Evolutionary conservation across 2,797 vertebrate genomes (phyloP).

Genomic region (Sarcophilus harrisii): DNA sequence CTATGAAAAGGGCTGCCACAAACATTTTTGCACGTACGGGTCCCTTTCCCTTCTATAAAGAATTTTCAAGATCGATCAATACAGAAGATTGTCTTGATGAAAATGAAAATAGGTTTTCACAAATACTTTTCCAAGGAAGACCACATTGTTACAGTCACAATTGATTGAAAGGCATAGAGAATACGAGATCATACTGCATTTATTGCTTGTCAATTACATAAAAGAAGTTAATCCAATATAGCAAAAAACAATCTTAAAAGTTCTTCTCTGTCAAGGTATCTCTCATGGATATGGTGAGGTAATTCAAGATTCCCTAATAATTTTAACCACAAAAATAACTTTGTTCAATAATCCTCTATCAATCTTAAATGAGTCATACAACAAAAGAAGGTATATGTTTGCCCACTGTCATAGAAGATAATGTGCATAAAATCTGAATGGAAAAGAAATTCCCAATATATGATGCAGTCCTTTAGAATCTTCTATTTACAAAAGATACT

Average conservation of each 20-base stretch:
- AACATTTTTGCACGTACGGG: no score
- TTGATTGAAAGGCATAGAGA: neutral
- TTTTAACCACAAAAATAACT: neutral
- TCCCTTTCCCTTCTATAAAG: no score
- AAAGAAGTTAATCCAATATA: neutral
- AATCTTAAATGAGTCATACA: neutral
- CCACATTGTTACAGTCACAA: neutral
- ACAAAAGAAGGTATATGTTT: neutral
- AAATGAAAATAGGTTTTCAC: neutral
- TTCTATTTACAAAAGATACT: neutral
- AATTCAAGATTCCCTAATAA: neutral
- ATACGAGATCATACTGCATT: neutral
- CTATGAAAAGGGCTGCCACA: no score
- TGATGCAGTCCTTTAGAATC: neutral
- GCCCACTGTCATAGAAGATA: neutral
- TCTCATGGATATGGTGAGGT: neutral
- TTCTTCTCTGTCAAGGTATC: neutral
- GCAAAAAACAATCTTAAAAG: neutral
- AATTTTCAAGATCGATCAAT: neutral
- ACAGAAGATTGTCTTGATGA: neutral
- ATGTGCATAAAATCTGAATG: neutral
- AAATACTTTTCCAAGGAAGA: neutral
- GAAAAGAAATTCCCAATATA: neutral
- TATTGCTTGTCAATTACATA: neutral
- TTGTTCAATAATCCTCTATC: neutral